Evolutionary conservation across 2,113 vertebrate species (phyloP).

Genomic region (Verasper variegatus): DNA sequence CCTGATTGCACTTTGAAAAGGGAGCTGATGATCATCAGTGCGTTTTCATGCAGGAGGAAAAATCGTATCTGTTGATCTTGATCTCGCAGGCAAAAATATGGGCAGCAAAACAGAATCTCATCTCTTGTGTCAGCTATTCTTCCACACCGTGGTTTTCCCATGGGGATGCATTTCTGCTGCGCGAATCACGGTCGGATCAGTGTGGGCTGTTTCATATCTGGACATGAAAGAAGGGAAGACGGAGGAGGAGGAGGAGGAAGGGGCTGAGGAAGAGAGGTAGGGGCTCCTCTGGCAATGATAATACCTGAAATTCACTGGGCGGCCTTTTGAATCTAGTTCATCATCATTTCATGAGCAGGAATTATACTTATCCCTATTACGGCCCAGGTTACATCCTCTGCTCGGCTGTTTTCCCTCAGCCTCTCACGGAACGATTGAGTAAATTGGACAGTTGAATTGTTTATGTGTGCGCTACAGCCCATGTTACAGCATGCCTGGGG

Average conservation of each 20-base stretch:
- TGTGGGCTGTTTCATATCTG: conserved; percentile 76
- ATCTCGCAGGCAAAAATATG: conserved; percentile 75
- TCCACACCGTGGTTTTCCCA: conserved; percentile 69
- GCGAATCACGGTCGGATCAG: conserved; percentile 77
- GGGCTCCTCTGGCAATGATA: conserved; percentile 55
- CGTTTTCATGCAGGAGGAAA: conserved; percentile 63
- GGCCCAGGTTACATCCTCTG: conserved; percentile 25
- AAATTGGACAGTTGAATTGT: conserved; percentile 52
- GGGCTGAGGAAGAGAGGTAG: conserved; percentile 1
- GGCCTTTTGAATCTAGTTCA: conserved; percentile 58
- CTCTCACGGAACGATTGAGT: conserved; percentile 46
- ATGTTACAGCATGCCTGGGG: conserved; percentile 29
- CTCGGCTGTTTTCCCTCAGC: conserved; percentile 14
- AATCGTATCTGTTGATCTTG: conserved; percentile 73
- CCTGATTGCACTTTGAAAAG: conserved; percentile 61
- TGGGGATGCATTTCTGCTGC: conserved; percentile 75
- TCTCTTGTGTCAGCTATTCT: conserved; percentile 81
- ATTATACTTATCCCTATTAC: conserved; percentile 40
- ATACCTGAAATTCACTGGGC: conserved; percentile 61
- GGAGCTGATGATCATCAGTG: conserved; percentile 44
- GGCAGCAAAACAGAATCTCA: conserved; percentile 74
- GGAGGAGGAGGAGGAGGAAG: conserved; percentile 37
- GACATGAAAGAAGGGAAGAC: conserved; percentile 73
- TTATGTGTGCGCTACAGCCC: conserved; percentile 30
- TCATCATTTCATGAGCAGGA: conserved; percentile 62